A percentile compares a stretch with the other conserved stretches of the same genome.
These are phyloP conservation scores for Channallabes apus DNA, from an alignment of 2,797 vertebrate genomes.

Conservation along the genomic window DNA sequence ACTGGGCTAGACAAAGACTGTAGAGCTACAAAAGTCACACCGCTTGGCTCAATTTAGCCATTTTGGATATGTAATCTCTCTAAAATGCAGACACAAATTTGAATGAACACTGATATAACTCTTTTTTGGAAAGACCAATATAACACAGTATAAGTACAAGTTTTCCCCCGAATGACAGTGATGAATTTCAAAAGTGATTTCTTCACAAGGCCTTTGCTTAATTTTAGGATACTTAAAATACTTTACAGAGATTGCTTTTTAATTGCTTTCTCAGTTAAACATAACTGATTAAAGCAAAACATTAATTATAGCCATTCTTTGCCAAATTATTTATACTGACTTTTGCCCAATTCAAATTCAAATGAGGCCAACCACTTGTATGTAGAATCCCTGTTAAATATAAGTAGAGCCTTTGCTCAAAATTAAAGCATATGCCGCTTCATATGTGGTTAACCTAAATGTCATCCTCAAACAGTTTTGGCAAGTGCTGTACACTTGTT, in stretches of 20 bases:
- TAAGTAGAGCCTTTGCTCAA: not conserved
- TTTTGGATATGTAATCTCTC: not conserved
- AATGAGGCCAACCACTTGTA: constrained; percentile 4
- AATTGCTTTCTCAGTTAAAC: not conserved
- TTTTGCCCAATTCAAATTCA: not conserved
- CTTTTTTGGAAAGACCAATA: not conserved
- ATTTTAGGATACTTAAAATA: constrained; percentile 1
- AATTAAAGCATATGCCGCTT: not conserved
- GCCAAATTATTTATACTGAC: not conserved
- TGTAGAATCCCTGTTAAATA: constrained; percentile 21
- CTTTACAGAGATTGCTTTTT: not conserved
- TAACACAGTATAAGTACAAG: not conserved
- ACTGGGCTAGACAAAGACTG: constrained; percentile 13
- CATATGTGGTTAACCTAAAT: constrained; percentile 30
- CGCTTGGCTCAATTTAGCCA: constrained; percentile 26
- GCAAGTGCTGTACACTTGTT: not conserved
- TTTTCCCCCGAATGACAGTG: not conserved
- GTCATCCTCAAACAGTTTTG: constrained; percentile 20
- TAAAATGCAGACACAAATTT: not conserved
- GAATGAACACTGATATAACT: not conserved
- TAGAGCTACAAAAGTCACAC: not conserved
- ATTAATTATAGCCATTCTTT: not conserved
- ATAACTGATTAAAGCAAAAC: not conserved
- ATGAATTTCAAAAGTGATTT: not conserved
- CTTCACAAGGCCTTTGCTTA: not conserved